Evolutionary conservation across 2,113 vertebrate genomes (phyloP).

Genomic region (Chaetura pelagica): DNA sequence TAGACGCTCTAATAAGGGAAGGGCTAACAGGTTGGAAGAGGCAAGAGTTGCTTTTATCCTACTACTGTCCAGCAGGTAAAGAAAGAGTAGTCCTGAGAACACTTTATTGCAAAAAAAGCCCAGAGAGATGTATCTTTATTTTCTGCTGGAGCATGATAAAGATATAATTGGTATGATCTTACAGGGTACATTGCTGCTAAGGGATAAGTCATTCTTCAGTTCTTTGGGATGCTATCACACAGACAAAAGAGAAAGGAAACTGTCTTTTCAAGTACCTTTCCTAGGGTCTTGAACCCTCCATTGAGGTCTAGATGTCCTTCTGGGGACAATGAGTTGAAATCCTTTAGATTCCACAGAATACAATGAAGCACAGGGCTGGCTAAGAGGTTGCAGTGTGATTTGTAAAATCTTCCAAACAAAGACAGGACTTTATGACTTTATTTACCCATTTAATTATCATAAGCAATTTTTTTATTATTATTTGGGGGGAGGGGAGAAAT

Average conservation of each 20-base stretch:
- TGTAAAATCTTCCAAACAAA: not conserved
- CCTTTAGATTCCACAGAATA: not conserved
- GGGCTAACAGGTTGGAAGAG: not conserved
- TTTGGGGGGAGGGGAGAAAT: not conserved
- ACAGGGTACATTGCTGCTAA: not conserved
- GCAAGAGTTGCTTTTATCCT: not conserved
- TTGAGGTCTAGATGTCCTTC: not conserved
- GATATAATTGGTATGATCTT: not conserved
- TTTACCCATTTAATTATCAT: not conserved
- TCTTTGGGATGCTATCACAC: not conserved
- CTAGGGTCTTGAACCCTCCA: not conserved
- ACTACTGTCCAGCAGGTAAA: not conserved
- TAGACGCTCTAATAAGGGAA: not conserved
- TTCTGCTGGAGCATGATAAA: not conserved
- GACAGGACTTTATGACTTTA: not conserved
- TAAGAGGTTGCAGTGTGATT: not conserved
- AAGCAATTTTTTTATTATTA: not conserved
- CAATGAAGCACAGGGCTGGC: not conserved
- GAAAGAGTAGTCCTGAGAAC: not conserved
- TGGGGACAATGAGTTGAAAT: not conserved
- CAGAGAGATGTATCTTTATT: not conserved
- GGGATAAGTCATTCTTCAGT: not conserved
- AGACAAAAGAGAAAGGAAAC: not conserved
- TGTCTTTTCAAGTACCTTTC: not conserved
- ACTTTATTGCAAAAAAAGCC: not conserved